phyloP scores from a whole-genome alignment of 2,797 vertebrate species.

The Phalanger gymnotis region DNA sequence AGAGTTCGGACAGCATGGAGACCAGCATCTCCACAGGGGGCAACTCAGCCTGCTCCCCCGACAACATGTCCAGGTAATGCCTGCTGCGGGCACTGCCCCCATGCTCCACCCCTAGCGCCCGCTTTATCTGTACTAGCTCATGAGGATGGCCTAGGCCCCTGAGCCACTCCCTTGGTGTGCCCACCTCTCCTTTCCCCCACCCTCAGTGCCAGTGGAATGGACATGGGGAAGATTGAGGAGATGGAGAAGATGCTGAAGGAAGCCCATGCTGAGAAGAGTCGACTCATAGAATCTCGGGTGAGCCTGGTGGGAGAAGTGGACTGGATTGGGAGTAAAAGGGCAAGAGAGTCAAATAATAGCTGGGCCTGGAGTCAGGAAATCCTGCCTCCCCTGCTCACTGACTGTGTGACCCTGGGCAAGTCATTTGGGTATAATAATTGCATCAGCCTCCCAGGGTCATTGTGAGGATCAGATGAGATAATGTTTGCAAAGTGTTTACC shows the following conservation, averaged over 20 bases:
- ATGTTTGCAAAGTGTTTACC: neutral
- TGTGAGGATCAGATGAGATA: neutral
- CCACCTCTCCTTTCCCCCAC: neutral
- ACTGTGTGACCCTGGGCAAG: neutral
- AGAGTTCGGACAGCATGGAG: constrained; percentile 98
- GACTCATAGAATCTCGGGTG: constrained; percentile 94
- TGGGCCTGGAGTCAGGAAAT: neutral
- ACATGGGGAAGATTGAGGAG: constrained; percentile 93
- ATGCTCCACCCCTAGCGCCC: neutral
- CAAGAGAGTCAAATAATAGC: neutral
- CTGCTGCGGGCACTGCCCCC: too few species aligned
- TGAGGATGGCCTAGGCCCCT: neutral
- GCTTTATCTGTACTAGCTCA: fast-evolving
- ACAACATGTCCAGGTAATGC: constrained; percentile 93
- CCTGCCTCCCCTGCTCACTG: neutral
- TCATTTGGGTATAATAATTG: neutral
- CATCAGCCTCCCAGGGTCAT: neutral
- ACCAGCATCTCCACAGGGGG: constrained; percentile 95
- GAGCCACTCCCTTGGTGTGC: neutral
- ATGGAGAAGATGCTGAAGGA: constrained; percentile 98
- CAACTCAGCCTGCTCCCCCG: constrained; percentile 95
- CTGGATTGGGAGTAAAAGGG: fast-evolving
- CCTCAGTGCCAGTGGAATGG: constrained; percentile 89
- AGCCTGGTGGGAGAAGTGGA: constrained; percentile 52
- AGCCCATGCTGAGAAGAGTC: constrained; percentile 93